These are phyloP conservation scores for Stichodactyla mertensii DNA, from an alignment of 64 coral and sea anemone species.

Conservation along the genomic window DNA sequence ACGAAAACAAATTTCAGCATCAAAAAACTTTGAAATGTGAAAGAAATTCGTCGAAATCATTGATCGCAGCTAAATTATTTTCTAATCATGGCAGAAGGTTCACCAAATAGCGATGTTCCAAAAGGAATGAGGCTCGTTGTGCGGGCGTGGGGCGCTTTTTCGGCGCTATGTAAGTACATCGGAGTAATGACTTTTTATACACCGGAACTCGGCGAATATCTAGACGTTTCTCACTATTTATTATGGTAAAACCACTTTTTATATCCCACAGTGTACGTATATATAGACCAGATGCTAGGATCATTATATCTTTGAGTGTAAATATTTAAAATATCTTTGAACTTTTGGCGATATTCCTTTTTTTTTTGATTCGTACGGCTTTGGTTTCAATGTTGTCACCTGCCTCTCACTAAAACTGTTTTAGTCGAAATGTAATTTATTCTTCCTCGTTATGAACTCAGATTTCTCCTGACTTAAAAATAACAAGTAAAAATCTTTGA, in stretches of 20 bases:
- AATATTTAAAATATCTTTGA: constrained; percentile 2
- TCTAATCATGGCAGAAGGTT: constrained; percentile 42
- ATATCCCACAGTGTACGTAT: background rate
- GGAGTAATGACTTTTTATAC: background rate
- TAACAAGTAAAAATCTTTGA: background rate
- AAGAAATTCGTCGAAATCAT: background rate
- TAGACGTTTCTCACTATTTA: background rate
- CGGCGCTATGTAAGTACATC: constrained; percentile 86
- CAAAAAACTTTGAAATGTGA: constrained; percentile 21
- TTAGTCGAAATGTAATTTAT: background rate
- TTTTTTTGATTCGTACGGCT: background rate
- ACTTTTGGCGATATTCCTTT: background rate
- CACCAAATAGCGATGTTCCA: constrained; percentile 49
- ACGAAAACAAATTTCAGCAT: background rate
- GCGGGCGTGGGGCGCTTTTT: constrained; percentile 87
- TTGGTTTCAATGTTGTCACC: background rate
- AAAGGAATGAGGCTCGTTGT: constrained; percentile 78
- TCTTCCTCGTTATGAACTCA: background rate
- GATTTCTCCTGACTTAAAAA: background rate
- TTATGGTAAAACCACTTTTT: background rate
- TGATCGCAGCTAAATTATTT: background rate
- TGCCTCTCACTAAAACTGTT: background rate
- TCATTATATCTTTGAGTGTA: background rate
- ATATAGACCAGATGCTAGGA: background rate
- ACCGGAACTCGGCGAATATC: background rate